Evolutionary conservation across 1,140 invertebrate genomes (phyloP), one percentile per base, ranked within the genome.

Genomic region (Saccostrea cuccullata): DNA sequence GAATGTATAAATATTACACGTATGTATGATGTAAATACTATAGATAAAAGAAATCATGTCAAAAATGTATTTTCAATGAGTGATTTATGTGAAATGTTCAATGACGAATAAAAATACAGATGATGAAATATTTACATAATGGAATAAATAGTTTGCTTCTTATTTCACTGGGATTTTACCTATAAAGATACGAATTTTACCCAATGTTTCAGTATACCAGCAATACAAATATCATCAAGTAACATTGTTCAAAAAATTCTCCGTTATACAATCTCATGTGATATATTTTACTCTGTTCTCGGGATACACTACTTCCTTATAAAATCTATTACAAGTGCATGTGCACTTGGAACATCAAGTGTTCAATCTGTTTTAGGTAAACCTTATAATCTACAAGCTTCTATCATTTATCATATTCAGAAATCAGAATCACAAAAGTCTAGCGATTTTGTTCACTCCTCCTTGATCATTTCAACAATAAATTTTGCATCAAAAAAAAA

Each of bases 111-210:
- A 77, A 30, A 30, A 77, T 36, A 26, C 36, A 30, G 70, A 77
- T 77, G 70, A 77, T 77, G 70, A 23, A 77, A 40, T 77, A 77
- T 77, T 30, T 67, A 67, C 26, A 64, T 17, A 64, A 64, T 20
- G 58, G 15, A 20, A n/a, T 20, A 77, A 77, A 77, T 77, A 47
- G 47, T 47, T 47, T 47, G 47, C 47, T 47, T 47, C 47, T 3
- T 2, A 47, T 77, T 77, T 36, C 70, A 77, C 26, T 77, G 70
- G 70, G 30, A 77, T 36, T 30, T 15, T 26, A 64, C n/a, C 58
- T 77, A 47, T 77, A 15, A 26, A 15, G 70, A 77, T 77, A 77
- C 36, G 70, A 77, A 30, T 77, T 77, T 77, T 77, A 77, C 70
- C 70, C 70, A 77, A 26, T 77, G 70, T 77, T 30, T 77, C 60